Evolutionary conservation across 2,888 invertebrate species (phyloP).

Genomic region (Gastracanthus pulcherrimus): DNA sequence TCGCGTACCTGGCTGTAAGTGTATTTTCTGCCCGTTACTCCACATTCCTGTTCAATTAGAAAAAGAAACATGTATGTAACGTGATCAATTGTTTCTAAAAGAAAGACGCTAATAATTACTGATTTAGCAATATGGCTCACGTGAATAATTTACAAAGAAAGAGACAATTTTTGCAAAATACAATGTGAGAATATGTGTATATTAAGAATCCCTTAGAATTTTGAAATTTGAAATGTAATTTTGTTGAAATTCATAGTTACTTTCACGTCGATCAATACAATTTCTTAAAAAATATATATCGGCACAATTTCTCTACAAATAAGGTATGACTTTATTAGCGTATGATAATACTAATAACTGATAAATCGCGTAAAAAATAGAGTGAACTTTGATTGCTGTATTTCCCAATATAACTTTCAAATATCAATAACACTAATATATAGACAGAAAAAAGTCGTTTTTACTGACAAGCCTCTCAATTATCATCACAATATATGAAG

Average conservation of each 20-base stretch:
- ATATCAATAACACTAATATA: too few relatives aligned
- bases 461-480: neutral
- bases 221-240: neutral
- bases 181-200: neutral
- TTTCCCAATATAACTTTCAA: too few relatives aligned
- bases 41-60: slow-evolving; percentile 83
- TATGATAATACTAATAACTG: neutral
- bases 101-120: neutral
- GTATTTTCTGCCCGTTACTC: slow-evolving; percentile 85
- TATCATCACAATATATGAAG: neutral
- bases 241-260: too few relatives aligned
- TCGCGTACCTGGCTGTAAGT: slow-evolving; percentile 85
- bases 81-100: too few relatives aligned
- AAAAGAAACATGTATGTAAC: slow-evolving; percentile 18
- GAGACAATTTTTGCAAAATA: neutral
- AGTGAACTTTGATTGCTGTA: too few relatives aligned
- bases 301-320: neutral
- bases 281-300: neutral
- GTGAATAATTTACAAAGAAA: neutral
- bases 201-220: neutral
- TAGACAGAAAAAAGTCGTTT: neutral
- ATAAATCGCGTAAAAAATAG: neutral
- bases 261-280: neutral
- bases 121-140: neutral
- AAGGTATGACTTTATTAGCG: neutral